Percentiles rank a stretch among this genome's conserved stretches.
Conservation (phyloP, 2,113 vertebrate species). For the Scatophagus argus region DNA sequence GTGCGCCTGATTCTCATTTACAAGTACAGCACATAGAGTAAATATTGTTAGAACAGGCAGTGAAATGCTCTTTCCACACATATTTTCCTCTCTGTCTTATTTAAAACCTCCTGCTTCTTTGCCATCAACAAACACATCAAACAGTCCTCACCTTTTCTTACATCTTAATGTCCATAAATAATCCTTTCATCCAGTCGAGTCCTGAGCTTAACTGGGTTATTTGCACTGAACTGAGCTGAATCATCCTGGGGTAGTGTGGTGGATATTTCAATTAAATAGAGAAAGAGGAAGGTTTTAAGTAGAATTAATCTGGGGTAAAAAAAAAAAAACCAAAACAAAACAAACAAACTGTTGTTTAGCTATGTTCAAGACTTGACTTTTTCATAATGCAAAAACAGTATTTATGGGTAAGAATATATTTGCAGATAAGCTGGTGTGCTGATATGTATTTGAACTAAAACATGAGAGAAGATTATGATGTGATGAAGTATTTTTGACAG, state of each 20-base stretch:
- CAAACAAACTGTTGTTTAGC: conserved; percentile 10
- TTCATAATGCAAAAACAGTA: conserved; percentile 32
- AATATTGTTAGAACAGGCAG: conserved; percentile 74
- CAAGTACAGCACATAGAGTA: conserved; percentile 70
- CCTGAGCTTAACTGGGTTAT: conserved; percentile 36
- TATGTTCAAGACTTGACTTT: conserved; percentile 10
- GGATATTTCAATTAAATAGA: neutral
- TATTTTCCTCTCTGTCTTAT: conserved; percentile 35
- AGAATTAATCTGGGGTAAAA: neutral
- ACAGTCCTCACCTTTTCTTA: conserved; percentile 22
- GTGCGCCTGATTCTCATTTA: conserved; percentile 61
- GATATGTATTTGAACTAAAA: conserved; percentile 21
- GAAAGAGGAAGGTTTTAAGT: neutral
- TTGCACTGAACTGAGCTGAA: conserved; percentile 18
- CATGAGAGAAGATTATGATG: neutral
- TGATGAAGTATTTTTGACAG: neutral
- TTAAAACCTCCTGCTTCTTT: conserved; percentile 18
- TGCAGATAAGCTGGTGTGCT: conserved; percentile 1
- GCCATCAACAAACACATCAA: conserved; percentile 21
- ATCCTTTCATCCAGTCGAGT: conserved; percentile 4
- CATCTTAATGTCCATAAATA: conserved; percentile 13
- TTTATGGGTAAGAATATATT: conserved; percentile 16
- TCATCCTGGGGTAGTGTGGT: neutral
- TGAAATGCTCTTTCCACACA: conserved; percentile 73
- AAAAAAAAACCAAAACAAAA: too few species aligned